Percentiles rank a stretch among this genome's conserved stretches.
These are phyloP conservation scores for Henricia sp. DNA, from an alignment of 53 echinoderm and acorn worm genomes.

Conservation along the genomic window DNA sequence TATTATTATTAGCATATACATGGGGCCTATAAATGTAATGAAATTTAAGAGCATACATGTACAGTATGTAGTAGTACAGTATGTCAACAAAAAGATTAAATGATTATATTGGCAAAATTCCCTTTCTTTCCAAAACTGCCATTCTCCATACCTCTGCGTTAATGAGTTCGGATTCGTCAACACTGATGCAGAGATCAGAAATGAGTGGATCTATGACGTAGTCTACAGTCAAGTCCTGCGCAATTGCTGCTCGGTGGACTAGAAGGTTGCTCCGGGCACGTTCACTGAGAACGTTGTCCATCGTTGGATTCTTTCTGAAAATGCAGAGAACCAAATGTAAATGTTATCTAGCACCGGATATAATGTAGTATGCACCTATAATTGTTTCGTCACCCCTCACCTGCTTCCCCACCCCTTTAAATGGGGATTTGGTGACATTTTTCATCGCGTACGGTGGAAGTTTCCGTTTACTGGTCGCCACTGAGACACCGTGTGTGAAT, in stretches of 20 bases:
- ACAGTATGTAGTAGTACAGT: not conserved
- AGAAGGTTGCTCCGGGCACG: slow-evolving; percentile 68
- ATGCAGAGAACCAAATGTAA: no score
- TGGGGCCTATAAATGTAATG: not conserved
- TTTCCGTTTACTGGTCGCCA: no score
- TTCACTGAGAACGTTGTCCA: slow-evolving; percentile 51
- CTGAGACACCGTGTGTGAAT: no score
- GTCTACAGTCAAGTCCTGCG: slow-evolving; percentile 71
- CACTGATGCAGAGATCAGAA: slow-evolving; percentile 29
- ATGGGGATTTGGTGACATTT: no score
- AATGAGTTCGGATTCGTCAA: slow-evolving; percentile 71
- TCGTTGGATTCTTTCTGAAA: no score
- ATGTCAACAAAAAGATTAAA: not conserved
- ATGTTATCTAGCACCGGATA: no score
- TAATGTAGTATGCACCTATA: no score
- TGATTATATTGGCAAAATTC: not conserved
- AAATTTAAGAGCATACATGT: no score
- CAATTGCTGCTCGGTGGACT: slow-evolving; percentile 61
- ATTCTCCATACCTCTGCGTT: slow-evolving; percentile 57
- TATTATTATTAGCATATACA: not conserved
- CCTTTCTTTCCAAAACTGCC: no score
- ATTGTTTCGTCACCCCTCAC: no score
- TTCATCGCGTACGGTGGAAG: no score
- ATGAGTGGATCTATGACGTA: slow-evolving; percentile 67
- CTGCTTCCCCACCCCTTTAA: no score